Evolutionary conservation across 2,113 vertebrate species (phyloP).

Genomic region (Lanius ludovicianus): DNA sequence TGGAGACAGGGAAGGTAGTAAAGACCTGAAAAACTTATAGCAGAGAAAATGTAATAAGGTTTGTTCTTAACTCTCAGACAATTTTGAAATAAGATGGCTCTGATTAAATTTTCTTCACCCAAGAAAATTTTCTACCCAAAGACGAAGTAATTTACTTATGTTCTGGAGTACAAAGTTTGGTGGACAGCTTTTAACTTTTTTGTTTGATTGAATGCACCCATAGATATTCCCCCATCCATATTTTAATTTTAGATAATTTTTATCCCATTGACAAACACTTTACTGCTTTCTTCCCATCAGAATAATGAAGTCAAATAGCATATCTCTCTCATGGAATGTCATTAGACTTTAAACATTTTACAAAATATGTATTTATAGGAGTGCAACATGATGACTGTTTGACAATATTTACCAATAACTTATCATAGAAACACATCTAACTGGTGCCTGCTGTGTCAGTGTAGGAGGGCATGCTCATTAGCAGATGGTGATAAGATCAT

Average conservation of each 20-base stretch:
- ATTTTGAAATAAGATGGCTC: not conserved
- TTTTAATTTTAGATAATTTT: not conserved
- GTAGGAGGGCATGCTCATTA: not conserved
- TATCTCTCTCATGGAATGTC: not conserved
- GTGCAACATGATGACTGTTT: not conserved
- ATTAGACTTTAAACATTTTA: not conserved
- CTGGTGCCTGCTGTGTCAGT: not conserved
- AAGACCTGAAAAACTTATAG: not conserved
- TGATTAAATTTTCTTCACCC: not conserved
- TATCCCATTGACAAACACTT: not conserved
- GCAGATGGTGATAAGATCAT: not conserved
- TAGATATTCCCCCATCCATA: not conserved
- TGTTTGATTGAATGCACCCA: not conserved
- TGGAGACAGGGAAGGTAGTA: not conserved
- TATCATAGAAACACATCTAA: not conserved
- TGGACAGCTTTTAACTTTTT: not conserved
- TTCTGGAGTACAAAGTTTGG: not conserved
- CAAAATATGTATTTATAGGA: not conserved
- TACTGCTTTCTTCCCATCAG: not conserved
- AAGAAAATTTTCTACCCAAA: not conserved
- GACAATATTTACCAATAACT: not conserved
- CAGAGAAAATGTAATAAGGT: not conserved
- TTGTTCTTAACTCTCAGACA: not conserved
- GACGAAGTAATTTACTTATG: not conserved
- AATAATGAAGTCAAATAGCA: not conserved